A percentile compares a stretch with the other conserved stretches of the same genome.
Conservation (phyloP, 2,888 invertebrate genomes). For the Andricus quercusramuli region DNA sequence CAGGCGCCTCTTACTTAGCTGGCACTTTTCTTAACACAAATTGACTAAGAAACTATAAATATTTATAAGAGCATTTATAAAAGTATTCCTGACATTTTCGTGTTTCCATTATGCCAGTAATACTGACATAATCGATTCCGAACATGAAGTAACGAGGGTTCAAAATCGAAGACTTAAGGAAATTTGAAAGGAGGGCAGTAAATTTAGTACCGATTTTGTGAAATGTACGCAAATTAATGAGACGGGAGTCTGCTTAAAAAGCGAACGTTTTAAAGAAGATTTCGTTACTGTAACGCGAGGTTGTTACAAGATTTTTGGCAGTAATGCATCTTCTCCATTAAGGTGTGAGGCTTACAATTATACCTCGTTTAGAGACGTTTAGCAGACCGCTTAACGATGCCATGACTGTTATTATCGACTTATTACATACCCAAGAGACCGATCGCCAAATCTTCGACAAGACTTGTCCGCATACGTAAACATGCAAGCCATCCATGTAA, state of each 20-base stretch:
- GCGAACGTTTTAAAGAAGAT: constrained; percentile 10
- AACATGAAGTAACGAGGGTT: constrained; percentile 26
- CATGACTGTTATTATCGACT: constrained; percentile 78
- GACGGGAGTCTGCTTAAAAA: constrained; percentile 52
- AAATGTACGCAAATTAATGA: constrained; percentile 71
- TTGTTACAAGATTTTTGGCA: constrained; percentile 52
- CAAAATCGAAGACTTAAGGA: not conserved
- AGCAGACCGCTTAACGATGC: constrained; percentile 73
- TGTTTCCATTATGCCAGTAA: not conserved
- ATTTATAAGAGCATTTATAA: not conserved
- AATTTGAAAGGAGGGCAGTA: not conserved
- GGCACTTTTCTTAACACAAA: too few relatives aligned
- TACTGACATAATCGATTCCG: constrained; percentile 14
- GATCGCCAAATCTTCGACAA: constrained; percentile 58
- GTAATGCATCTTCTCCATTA: constrained; percentile 21
- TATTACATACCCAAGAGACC: constrained; percentile 69
- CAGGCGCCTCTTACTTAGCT: too few relatives aligned
- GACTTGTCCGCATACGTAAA: constrained; percentile 51
- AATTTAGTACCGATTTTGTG: constrained; percentile 61
- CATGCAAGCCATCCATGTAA: constrained; percentile 38
- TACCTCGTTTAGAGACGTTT: constrained; percentile 77
- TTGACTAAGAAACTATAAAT: not conserved
- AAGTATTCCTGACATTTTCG: not conserved
- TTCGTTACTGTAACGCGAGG: constrained; percentile 62
- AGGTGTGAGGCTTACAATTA: constrained; percentile 70